Base-by-base conservation (phyloP, 2,797 vertebrate species). In the Ispidina lecontei region DNA sequence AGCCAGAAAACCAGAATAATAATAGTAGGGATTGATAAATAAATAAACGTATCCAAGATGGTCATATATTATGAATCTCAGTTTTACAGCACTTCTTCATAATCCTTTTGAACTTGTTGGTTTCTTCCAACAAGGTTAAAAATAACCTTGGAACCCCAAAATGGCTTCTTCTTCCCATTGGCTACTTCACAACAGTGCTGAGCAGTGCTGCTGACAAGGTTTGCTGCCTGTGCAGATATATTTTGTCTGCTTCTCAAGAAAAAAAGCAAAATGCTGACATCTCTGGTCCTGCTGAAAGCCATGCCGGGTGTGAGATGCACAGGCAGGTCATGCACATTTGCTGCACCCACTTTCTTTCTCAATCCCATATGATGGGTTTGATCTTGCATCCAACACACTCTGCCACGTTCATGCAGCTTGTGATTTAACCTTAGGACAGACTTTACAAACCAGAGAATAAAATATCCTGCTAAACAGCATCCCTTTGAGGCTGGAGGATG, bases 121-220 rank as follows among this genome's bases (percentile, higher is more conserved):
- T 68, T 81, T 74, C 75, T 44, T 91, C 75, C 84, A 90, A 88
- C 35, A 65, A 89, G 33, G 51, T 62, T 70, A 71, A 81, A 95
- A 93, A 92, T 72, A 46, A 76, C 54, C 63, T 64, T n/a, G 17
- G 33, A 54, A 33, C 77, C 63, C 68, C 35, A 47, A 96, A 91
- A 82, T 31, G 4, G 35, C 44, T 23, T 96, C 93, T 86, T 28
- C 43, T 62, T 47, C 68, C 89, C 67, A 19, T 62, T 18, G 29
- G 13, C 75, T 67, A 43, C 29, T 89, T 37, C 63, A 70, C 44
- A 23, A 76, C 86, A 82, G 64, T 31, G 29, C 89, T 29, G 13
- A n/a, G 62, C 10, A 10, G 39, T 46, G 69, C 21, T 18, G 13
- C 65, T 43, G 79, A 62, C 37, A 41, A 63, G 63, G n/a, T 84